A percentile compares a stretch with the other conserved stretches of the same genome.
Evolutionary conservation across 2,888 invertebrate genomes (phyloP).

Genomic region (Nezara viridula): DNA sequence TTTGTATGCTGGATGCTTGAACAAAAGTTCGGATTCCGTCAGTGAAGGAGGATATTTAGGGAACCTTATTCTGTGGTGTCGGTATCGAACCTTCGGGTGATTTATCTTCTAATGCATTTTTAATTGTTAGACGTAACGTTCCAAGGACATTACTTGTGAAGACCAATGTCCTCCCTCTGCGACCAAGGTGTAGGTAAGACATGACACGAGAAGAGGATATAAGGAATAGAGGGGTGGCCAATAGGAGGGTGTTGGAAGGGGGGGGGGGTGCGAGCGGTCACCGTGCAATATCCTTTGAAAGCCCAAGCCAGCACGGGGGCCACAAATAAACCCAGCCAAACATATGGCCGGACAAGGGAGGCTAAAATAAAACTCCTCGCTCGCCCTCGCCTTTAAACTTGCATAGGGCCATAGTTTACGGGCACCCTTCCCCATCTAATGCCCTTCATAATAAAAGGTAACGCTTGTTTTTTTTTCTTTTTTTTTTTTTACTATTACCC

Average conservation of each 20-base stretch:
- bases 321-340: slow-evolving; percentile 61
- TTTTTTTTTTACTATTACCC: background rate
- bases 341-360: slow-evolving; percentile 60
- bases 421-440: slow-evolving; percentile 55
- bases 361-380: slow-evolving; percentile 59
- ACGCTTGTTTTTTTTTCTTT: slow-evolving; percentile 45
- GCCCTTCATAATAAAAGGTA: slow-evolving; percentile 59
- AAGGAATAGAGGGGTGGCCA: background rate
- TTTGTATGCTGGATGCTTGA: too few species aligned
- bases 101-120: background rate
- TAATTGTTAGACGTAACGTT: background rate
- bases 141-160: background rate
- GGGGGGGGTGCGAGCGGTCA: slow-evolving; percentile 47
- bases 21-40: too few species aligned
- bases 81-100: background rate
- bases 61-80: too few species aligned
- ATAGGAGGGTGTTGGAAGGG: background rate
- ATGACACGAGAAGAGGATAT: background rate
- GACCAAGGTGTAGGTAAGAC: slow-evolving; percentile 10
- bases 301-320: slow-evolving; percentile 34
- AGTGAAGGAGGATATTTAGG: too few species aligned
- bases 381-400: slow-evolving; percentile 59
- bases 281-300: slow-evolving; percentile 61
- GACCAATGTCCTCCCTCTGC: background rate
- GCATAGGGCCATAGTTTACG: slow-evolving; percentile 62